phyloP scores from a whole-genome alignment of 2,797 vertebrate genomes.

The Amphiprion clarkii region DNA sequence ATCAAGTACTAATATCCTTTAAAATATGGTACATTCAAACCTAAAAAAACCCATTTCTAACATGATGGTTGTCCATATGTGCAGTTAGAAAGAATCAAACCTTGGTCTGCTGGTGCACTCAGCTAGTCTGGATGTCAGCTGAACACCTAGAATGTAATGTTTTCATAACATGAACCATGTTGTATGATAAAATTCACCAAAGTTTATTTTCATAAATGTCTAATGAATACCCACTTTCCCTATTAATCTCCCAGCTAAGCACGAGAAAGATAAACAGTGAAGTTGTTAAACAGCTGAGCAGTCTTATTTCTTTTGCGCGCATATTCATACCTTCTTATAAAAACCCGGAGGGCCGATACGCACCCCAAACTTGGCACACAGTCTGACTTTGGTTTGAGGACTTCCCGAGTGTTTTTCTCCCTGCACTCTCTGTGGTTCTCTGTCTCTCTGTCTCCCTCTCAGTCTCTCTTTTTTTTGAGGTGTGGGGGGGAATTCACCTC shows the following conservation, averaged over 20 bases:
- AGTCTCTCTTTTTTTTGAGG: conserved; percentile 17
- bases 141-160: conserved; percentile 51
- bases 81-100: neutral
- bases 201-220: conserved; percentile 67
- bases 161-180: conserved; percentile 63
- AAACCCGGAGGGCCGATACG: conserved; percentile 66
- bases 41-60: neutral
- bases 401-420: conserved; percentile 60
- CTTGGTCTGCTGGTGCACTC: conserved; percentile 12
- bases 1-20: neutral
- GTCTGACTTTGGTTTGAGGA: conserved; percentile 56
- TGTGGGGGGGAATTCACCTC: conserved; percentile 60
- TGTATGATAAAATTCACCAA: conserved; percentile 65
- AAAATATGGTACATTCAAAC: neutral
- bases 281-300: conserved; percentile 75
- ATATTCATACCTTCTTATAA: conserved; percentile 72
- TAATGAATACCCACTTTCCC: conserved; percentile 78
- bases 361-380: conserved; percentile 68
- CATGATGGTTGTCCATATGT: neutral
- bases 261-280: conserved; percentile 77
- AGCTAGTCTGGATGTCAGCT: conserved; percentile 41
- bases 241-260: conserved; percentile 68
- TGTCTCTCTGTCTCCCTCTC: conserved; percentile 21
- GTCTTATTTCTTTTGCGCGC: conserved; percentile 50
- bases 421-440: conserved; percentile 18